Percentiles rank a stretch among this genome's conserved stretches.
These are phyloP conservation scores for Nansenia antarctica DNA, from an alignment of 2,113 vertebrate species.

Conservation along the genomic window DNA sequence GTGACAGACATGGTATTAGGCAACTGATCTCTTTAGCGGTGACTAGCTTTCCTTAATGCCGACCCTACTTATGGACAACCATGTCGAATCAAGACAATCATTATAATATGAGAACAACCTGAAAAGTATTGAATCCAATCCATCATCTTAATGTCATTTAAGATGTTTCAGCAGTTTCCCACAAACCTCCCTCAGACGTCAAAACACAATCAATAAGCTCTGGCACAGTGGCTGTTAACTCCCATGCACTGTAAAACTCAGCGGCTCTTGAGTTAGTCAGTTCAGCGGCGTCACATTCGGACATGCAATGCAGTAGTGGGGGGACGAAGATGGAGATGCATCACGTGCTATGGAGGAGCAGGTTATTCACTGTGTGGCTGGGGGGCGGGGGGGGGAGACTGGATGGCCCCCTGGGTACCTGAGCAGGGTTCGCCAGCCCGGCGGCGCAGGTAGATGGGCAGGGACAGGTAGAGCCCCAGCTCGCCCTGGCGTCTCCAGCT, in stretches of 20 bases:
- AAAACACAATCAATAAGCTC: constrained; percentile 11
- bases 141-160: not conserved
- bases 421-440: constrained; percentile 47
- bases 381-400: not conserved
- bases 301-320: constrained; percentile 35
- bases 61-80: too few species aligned
- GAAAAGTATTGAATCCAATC: not conserved
- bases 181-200: not conserved
- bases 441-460: constrained; percentile 61
- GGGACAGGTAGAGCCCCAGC: constrained; percentile 60
- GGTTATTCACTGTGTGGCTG: not conserved
- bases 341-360: constrained; percentile 1
- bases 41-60: too few species aligned
- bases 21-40: too few species aligned
- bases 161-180: not conserved
- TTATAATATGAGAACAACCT: not conserved
- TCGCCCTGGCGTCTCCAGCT: constrained; percentile 63
- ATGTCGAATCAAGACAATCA: too few species aligned
- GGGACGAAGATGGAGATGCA: constrained; percentile 18
- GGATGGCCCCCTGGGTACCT: constrained; percentile 51
- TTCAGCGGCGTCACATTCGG: not conserved
- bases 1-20: too few species aligned
- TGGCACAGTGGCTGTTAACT: not conserved
- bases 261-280: constrained; percentile 25
- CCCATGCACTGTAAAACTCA: constrained; percentile 42